Conservation (phyloP, 2,888 invertebrate genomes). For the Lomographa bimaculata region DNA sequence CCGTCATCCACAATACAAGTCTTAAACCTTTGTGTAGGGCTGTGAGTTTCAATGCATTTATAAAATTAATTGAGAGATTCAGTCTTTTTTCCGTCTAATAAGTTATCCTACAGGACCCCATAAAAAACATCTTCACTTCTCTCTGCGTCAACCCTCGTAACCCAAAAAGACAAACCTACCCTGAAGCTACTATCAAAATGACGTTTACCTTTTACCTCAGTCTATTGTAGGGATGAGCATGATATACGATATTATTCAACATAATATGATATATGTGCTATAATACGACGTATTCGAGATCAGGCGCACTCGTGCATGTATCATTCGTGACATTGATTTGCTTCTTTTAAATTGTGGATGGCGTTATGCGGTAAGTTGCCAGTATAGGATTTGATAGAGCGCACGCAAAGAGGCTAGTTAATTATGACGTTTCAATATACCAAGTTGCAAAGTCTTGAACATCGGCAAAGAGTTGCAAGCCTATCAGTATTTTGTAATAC, state of each 20-base stretch:
- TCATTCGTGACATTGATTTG: constrained; percentile 61
- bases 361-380: constrained; percentile 26
- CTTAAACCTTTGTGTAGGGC: too few species aligned
- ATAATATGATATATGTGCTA: constrained; percentile 27
- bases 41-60: too few species aligned
- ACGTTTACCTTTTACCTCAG: constrained; percentile 25
- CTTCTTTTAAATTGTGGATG: constrained; percentile 55
- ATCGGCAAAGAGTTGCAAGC: too few species aligned
- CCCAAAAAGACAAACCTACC: constrained; percentile 4
- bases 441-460: too few species aligned
- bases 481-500: too few species aligned
- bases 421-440: too few species aligned
- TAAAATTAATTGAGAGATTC: too few species aligned
- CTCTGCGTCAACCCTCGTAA: neutral
- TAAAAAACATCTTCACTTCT: neutral
- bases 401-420: too few species aligned
- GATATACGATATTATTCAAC: constrained; percentile 22
- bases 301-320: constrained; percentile 35
- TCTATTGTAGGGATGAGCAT: constrained; percentile 19
- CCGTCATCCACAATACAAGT: too few species aligned
- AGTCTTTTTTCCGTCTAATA: too few species aligned
- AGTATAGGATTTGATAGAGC: constrained; percentile 24
- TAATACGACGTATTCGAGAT: constrained; percentile 38
- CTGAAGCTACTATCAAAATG: constrained; percentile 26
- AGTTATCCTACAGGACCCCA: too few species aligned